phyloP scores from a whole-genome alignment of 2,888 invertebrate species.

The Lasioglossum morio region DNA sequence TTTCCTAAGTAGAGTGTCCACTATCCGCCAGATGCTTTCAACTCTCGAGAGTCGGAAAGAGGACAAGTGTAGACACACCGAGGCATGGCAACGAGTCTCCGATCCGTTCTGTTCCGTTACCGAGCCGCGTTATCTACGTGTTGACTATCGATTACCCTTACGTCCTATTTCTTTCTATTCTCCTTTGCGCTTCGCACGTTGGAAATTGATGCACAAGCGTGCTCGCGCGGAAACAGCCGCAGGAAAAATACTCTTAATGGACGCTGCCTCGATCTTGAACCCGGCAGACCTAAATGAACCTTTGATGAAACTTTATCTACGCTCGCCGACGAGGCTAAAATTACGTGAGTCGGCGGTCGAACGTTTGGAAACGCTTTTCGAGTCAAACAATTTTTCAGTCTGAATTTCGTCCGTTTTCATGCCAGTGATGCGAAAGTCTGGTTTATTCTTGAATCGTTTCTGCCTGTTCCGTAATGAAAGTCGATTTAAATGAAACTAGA shows the following conservation, averaged over 20 bases:
- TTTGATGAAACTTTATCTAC: too few species aligned
- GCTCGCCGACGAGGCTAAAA: not conserved
- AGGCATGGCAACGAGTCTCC: constrained; percentile 28
- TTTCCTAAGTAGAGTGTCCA: constrained; percentile 74
- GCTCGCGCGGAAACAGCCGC: constrained; percentile 14
- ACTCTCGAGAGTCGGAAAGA: constrained; percentile 54
- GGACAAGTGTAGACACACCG: constrained; percentile 60
- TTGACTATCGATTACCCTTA: constrained; percentile 56
- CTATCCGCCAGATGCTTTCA: constrained; percentile 74
- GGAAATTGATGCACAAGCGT: constrained; percentile 29
- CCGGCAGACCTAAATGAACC: not conserved
- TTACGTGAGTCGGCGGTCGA: too few species aligned
- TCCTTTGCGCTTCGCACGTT: constrained; percentile 1
- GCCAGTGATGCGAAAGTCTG: too few species aligned
- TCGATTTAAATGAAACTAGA: not conserved
- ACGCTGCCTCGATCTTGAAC: not conserved
- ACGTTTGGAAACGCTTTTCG: too few species aligned
- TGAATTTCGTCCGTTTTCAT: too few species aligned
- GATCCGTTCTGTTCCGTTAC: not conserved
- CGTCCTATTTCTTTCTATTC: constrained; percentile 38
- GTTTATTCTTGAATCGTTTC: too few species aligned
- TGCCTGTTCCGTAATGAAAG: not conserved
- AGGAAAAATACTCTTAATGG: constrained; percentile 17
- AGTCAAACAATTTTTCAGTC: too few species aligned
- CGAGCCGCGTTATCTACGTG: constrained; percentile 43